Evolutionary conservation across 2,113 vertebrate genomes (phyloP), one percentile per base, ranked within the genome.

Genomic region (Pavo muticus): DNA sequence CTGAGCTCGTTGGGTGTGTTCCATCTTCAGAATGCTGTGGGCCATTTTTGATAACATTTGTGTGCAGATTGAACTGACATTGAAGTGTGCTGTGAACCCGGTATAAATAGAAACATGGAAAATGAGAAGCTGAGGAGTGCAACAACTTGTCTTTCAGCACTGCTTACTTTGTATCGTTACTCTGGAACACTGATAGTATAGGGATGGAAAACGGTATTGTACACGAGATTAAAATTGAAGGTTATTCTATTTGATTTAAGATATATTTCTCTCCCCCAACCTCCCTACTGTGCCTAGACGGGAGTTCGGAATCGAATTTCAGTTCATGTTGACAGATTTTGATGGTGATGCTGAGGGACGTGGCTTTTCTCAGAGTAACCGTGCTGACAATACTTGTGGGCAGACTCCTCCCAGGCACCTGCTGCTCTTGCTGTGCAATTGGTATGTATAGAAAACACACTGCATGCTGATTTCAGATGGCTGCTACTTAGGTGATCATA

Each of bases 401-500:
- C 80, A 59, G 25, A 9, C 11, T 78, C 37, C 12, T 63, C 23
- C 11, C 5, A 45, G 37, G 42, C 27, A 35, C 6, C 52, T 69
- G 42, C 23, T 71, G 40, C 63, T 78, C 4, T 65, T 37, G 40
- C 47, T 69, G 63, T 61, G 30, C 65, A 40, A 0, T 6, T 56
- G 35, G 6, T 69, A 21, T 1, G 9, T 1, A 7, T 19, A 59
- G 56, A 52, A 40, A 29, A 27, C 5, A 9, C 32, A 32, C 4
- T 59, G 35, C 14, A 14, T 44, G 80, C 60, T 88, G 47, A 37
- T 74, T 37, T 71, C 52, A 52, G 30, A 11, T 48, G 25, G 39
- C n/a, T 4, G 4, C 23, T 44, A 1, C 30, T 37, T 44, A 54
- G 0, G 2, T n/a, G 44, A 45, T 15, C 25, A 25, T 29, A 3